Base-by-base conservation (phyloP, 1,140 invertebrate species). In the Drosophila biarmipes region DNA sequence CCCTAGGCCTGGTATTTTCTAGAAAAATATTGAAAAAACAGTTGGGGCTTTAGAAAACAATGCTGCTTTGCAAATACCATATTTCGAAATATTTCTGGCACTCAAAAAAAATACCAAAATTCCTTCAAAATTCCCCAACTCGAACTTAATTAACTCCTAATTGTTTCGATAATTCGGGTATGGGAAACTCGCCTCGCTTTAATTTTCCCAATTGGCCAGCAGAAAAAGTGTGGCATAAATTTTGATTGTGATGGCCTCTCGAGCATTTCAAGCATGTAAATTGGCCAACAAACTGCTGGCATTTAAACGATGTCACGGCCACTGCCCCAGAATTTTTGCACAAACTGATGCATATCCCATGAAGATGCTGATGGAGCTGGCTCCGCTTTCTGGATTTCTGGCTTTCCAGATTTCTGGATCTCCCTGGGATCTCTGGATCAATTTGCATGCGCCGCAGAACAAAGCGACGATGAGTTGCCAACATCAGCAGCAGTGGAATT, bases 391-490 rank as follows among this genome's bases (percentile, higher is more conserved):
- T 11, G 42, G 12, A 48, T 64, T 19, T 43, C 4, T 0, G 24
- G 51, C 34, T 17, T 34, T 34, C 24, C 31, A 5, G 55, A 38
- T 21, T 21, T 31, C 24, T 37, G 31, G 14, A 17, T 10, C 17
- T 48, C 11, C 24, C 24, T 15, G 29, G 31, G 14, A 17, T 10
- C 17, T 48, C 11, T 14, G 49, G 12, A 48, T 69, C 68, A 64
- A 86, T 86, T 86, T 86, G 81, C 81, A 86, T 86, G 78, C 73
- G 73, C 63, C 68, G 82, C 78, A 85, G 64, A 86, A 86, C 81
- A 86, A 86, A 86, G 73, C 57, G 56, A 68, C 21, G 24, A 71
- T 21, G 51, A 38, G 72, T 19, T 40, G 42, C 42, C 42, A 48
- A 29, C 46, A 49, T 29, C 27, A 31, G 29, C 29, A 31, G 29